Base-by-base conservation (phyloP, 2,797 vertebrate genomes). In the Rhynchotus rufescens region DNA sequence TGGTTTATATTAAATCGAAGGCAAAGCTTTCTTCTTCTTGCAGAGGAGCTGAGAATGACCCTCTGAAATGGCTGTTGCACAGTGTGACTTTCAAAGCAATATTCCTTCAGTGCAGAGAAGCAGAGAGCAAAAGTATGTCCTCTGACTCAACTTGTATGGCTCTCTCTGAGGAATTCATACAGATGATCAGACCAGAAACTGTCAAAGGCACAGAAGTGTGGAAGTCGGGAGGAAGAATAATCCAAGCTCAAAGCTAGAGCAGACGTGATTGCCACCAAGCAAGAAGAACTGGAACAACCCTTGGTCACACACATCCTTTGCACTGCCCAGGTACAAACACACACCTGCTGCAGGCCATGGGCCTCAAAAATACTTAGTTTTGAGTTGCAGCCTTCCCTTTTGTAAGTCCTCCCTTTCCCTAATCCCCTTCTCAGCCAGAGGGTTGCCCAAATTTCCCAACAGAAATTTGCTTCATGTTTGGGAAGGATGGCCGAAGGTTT, bases 1-100 rank as follows among this genome's bases (percentile, higher is more conserved):
- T 57, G 40, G 77, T 92, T 75, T 66, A 80, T 36, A 87, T 85
- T 69, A 79, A 92, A 85, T 60, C n/a, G 54, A 30, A 68, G 28
- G 42, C 42, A 86, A 77, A 91, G 59, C 51, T 72, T 30, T 78
- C n/a, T 65, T 89, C 62, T 90, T 66, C 89, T 94, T 88, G 68
- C 89, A 68, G 42, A 94, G 47, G 47, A 93, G 86, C 78, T 44
- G 45, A 88, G 62, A 93, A 80, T 76, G 59, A 59, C 85, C 36
- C 80, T 88, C 52, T 52, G 40, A 52, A 67, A 57, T 34, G 64
- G 47, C 60, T 87, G 60, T 38, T 80, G 74, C 34, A 66, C 6
- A 72, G 66, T 34, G 40, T 90, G 82, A 93, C 90, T 95, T 95
- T 93, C 86, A 94, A 87, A 90, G 64, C 21, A 89, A 74, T 17